Evolutionary conservation across 2,113 vertebrate species (phyloP).

Genomic region (Puffinus mauretanicus): DNA sequence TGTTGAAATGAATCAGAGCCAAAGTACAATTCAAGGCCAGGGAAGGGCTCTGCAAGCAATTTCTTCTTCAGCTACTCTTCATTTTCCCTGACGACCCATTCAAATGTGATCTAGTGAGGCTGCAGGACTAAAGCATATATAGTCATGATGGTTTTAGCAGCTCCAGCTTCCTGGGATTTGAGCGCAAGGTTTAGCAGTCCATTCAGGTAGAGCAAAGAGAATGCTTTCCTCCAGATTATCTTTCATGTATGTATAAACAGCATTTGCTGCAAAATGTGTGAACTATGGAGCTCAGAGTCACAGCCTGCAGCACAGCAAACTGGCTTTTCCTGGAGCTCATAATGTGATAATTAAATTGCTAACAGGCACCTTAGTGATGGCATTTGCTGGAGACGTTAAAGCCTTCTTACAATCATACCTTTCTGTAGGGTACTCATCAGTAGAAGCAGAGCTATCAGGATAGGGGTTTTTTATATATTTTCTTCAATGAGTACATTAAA

Average conservation of each 20-base stretch:
- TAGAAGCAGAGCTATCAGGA: slow-evolving; percentile 56
- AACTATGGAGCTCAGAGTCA: slow-evolving; percentile 78
- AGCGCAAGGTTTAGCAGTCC: background rate
- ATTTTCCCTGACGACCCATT: background rate
- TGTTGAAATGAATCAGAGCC: background rate
- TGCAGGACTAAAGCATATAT: background rate
- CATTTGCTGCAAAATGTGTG: slow-evolving; percentile 76
- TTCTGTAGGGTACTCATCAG: slow-evolving; percentile 70
- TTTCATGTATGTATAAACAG: slow-evolving; percentile 61
- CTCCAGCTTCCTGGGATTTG: background rate
- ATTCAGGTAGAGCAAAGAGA: background rate
- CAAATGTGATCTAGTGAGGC: background rate
- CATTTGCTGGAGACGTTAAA: slow-evolving; percentile 76
- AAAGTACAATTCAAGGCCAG: background rate
- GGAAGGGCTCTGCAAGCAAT: background rate
- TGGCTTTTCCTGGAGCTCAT: slow-evolving; percentile 87
- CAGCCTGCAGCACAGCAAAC: slow-evolving; percentile 83
- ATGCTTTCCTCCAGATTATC: slow-evolving; percentile 21
- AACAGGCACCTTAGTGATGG: slow-evolving; percentile 89
- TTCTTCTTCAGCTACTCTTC: background rate
- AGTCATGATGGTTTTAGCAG: background rate
- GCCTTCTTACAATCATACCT: slow-evolving; percentile 73
- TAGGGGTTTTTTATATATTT: slow-evolving; percentile 57
- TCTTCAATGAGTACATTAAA: slow-evolving; percentile 83
- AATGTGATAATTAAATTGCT: slow-evolving; percentile 99